Evolutionary conservation across 2,797 vertebrate species (phyloP), one percentile per base, ranked within the genome.

Genomic region (Protosalanx chinensis): DNA sequence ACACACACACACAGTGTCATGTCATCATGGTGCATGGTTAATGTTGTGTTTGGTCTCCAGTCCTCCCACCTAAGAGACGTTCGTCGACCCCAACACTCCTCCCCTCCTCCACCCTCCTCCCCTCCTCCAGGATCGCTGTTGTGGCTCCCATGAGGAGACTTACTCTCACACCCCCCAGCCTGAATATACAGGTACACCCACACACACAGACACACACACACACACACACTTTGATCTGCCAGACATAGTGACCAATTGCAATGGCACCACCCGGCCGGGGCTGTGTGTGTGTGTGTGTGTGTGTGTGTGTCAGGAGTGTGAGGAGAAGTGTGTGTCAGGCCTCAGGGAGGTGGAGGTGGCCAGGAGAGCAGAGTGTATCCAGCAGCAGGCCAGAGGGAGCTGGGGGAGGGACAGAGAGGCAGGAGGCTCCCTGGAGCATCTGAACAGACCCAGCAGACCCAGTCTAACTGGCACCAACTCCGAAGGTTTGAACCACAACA

Each of bases 41-140:
- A 51, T 51, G 49, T 13, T 51, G 49, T 51, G 35, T 23, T 29
- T 16, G 10, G 23, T 15, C 15, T 1, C 64, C 88, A 96, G 95
- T 80, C 94, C 95, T 59, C 96, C 96, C 96, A 0, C 96, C 96
- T 41, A 97, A 97, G 81, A 96, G 94, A 23, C 91, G 95, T 2
- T 93, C 93, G 66, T 95, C 94, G 0, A 92, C 91, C 0, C 93
- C 94, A 0, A 88, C 94, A 1, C 15, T 16, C 51, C 51, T 13
- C 41, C 10, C 41, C 41, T 46, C 41, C 41, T 37, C 35, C 35
- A 37, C 35, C 35, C 35, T 2, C 35, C 35, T 37, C 35, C 35
- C 35, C 68, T 92, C 93, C 0, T 95, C 95, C 41, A 91, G 91
- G n/a, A 94, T 97, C 64, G 95, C 95, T 0, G 89, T 97, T 0